phyloP scores from a whole-genome alignment of 2,797 vertebrate genomes.

The Poeciliopsis paucimaculata region DNA sequence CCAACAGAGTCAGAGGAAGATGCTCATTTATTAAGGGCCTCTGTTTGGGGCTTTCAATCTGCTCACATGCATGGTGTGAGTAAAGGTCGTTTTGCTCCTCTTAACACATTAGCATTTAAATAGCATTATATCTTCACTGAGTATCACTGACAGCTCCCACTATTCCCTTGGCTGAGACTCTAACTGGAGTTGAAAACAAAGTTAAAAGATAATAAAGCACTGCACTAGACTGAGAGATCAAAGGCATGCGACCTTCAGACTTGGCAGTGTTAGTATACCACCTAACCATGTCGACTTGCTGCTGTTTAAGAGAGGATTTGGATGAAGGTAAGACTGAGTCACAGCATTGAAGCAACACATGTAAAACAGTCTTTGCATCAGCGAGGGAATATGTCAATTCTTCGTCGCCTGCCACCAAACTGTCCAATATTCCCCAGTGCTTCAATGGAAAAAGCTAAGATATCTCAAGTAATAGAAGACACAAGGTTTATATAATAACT shows the following conservation, averaged over 20 bases:
- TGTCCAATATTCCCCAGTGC: neutral
- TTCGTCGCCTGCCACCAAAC: slow-evolving; percentile 11
- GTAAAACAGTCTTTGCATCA: slow-evolving; percentile 27
- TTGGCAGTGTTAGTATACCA: slow-evolving; percentile 35
- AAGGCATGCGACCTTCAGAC: slow-evolving; percentile 68
- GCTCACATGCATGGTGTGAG: slow-evolving; percentile 48
- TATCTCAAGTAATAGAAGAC: neutral
- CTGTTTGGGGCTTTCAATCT: slow-evolving; percentile 49
- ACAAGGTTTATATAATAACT: slow-evolving; percentile 56
- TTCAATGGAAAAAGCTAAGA: neutral
- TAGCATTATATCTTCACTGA: slow-evolving; percentile 74
- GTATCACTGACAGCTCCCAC: slow-evolving; percentile 73
- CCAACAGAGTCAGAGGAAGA: slow-evolving; percentile 57
- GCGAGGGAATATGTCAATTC: slow-evolving; percentile 15
- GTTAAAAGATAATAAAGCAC: slow-evolving; percentile 75
- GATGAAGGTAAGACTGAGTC: slow-evolving; percentile 21
- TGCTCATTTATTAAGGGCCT: slow-evolving; percentile 66
- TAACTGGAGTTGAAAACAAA: slow-evolving; percentile 74
- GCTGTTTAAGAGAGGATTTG: slow-evolving; percentile 33
- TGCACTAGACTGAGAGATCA: slow-evolving; percentile 58
- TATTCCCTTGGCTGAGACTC: slow-evolving; percentile 54
- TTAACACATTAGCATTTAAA: slow-evolving; percentile 85
- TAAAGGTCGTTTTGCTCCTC: slow-evolving; percentile 79
- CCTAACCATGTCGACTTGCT: slow-evolving; percentile 11
- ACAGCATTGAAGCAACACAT: slow-evolving; percentile 22